Percentiles rank a stretch among this genome's conserved stretches.
phyloP scores from a whole-genome alignment of 2,797 vertebrate genomes.

The Coccyzus lansbergi region DNA sequence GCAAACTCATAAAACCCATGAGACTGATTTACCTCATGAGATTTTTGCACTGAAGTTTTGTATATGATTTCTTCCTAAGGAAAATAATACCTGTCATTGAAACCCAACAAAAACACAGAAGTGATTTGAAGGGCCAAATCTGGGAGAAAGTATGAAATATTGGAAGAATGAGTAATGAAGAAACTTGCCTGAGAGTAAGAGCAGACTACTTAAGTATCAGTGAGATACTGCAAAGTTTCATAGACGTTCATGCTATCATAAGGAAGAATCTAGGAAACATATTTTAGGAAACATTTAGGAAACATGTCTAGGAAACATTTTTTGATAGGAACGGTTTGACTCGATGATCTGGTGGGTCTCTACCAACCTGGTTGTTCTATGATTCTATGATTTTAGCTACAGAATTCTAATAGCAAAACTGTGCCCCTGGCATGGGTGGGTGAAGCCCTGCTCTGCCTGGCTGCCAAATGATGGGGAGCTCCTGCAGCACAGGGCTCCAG shows the following conservation, averaged over 20 bases:
- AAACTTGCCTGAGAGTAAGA: neutral
- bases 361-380: too few relatives aligned
- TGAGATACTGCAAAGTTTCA: neutral
- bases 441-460: neutral
- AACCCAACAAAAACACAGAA: neutral
- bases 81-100: neutral
- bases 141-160: neutral
- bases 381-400: too few relatives aligned
- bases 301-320: too few relatives aligned
- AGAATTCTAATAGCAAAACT: neutral
- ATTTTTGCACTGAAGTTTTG: neutral
- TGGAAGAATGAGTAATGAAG: neutral
- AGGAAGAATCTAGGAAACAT: neutral
- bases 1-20: neutral
- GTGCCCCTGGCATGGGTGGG: conserved; percentile 7
- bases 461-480: neutral
- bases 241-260: neutral
- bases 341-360: too few relatives aligned
- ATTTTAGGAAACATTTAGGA: too few relatives aligned
- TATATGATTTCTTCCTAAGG: neutral
- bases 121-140: neutral
- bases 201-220: neutral
- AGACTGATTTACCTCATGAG: neutral
- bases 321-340: too few relatives aligned
- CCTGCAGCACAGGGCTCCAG: neutral